Evolutionary conservation across 2,797 vertebrate species (phyloP).

Genomic region (Acestrorhynchus altus): DNA sequence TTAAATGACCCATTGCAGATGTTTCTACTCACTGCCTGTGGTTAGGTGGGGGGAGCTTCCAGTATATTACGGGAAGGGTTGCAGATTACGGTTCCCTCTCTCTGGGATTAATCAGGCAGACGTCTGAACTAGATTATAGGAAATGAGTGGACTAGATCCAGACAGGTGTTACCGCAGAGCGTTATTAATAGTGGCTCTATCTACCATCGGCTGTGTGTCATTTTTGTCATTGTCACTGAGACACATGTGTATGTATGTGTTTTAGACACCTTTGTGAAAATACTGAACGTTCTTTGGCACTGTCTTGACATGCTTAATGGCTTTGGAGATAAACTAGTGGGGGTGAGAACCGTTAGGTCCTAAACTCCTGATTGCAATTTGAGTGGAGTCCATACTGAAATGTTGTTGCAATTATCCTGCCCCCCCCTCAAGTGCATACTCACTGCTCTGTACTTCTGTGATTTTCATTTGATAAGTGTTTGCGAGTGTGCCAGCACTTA

Average conservation of each 20-base stretch:
- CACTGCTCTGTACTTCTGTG: constrained; percentile 59
- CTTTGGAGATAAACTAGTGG: constrained; percentile 39
- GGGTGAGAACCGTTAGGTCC: constrained; percentile 45
- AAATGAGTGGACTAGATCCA: constrained; percentile 56
- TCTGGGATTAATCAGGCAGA: constrained; percentile 69
- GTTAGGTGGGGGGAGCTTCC: background rate
- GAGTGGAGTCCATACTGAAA: constrained; percentile 66
- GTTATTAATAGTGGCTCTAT: constrained; percentile 40
- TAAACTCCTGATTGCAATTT: constrained; percentile 68
- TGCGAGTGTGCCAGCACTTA: constrained; percentile 2
- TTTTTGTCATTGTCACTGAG: constrained; percentile 49
- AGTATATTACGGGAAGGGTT: constrained; percentile 27
- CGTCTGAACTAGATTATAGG: constrained; percentile 41
- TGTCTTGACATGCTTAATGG: constrained; percentile 16
- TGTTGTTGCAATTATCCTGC: constrained; percentile 64
- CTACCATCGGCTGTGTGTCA: constrained; percentile 35
- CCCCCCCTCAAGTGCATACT: constrained; percentile 53
- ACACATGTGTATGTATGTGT: background rate
- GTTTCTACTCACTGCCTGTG: constrained; percentile 18
- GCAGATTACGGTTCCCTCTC: constrained; percentile 41
- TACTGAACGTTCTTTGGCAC: background rate
- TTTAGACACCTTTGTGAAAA: background rate
- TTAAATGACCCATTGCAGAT: constrained; percentile 35
- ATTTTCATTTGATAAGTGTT: constrained; percentile 59
- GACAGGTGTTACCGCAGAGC: constrained; percentile 24